These are phyloP conservation scores for Aphyosemion australe DNA, from an alignment of 2,113 vertebrate species.

Conservation along the genomic window DNA sequence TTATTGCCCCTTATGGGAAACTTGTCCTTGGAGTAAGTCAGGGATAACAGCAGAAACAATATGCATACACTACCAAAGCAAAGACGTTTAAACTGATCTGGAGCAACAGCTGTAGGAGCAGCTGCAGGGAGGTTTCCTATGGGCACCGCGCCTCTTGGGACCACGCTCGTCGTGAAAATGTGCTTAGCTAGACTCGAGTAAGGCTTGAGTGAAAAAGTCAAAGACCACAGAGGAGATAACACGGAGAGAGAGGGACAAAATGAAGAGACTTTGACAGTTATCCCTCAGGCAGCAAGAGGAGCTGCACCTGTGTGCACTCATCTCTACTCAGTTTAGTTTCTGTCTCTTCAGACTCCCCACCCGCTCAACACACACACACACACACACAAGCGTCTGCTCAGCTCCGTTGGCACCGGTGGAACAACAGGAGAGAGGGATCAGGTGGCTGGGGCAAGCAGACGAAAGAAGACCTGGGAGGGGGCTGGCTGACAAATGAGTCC, in stretches of 20 bases:
- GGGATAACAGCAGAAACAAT: conserved; percentile 63
- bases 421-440: conserved; percentile 60
- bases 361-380: conserved; percentile 16
- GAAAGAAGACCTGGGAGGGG: conserved; percentile 19
- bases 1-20: conserved; percentile 62
- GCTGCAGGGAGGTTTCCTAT: conserved; percentile 40
- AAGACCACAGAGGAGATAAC: conserved; percentile 35
- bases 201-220: conserved; percentile 31
- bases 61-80: conserved; percentile 28
- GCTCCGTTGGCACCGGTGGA: conserved; percentile 32
- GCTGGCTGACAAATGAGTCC: conserved; percentile 70
- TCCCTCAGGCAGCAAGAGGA: conserved; percentile 55
- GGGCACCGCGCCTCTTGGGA: conserved; percentile 31
- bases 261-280: conserved; percentile 56
- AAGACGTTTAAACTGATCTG: conserved; percentile 27
- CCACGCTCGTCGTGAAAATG: conserved; percentile 30
- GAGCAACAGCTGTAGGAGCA: conserved; percentile 60
- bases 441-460: conserved; percentile 59
- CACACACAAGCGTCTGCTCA: conserved; percentile 19
- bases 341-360: conserved; percentile 22
- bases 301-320: conserved; percentile 61
- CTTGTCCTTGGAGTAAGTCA: conserved; percentile 55
- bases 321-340: conserved; percentile 49
- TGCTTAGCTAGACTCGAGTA: conserved; percentile 21
- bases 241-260: conserved; percentile 29